These are phyloP conservation scores for Hydra vulgaris DNA, from an alignment of 30 jellyfish, hydroid and myxozoan genomes.

Conservation along the genomic window DNA sequence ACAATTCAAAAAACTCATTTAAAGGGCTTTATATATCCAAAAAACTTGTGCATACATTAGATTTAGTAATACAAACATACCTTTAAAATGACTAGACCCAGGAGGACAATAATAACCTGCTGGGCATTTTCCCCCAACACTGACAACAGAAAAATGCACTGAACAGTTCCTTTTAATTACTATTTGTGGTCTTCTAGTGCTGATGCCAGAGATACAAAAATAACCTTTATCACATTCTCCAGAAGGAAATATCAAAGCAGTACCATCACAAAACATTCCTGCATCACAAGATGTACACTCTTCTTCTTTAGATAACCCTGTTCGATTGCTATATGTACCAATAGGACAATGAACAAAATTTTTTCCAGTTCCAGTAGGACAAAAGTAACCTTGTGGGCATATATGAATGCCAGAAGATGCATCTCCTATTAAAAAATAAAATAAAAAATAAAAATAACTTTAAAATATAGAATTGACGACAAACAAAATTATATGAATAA, in stretches of 20 bases:
- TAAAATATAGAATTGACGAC: not conserved
- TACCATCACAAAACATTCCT: constrained; percentile 51
- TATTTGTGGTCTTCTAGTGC: constrained; percentile 72
- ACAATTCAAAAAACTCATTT: no score
- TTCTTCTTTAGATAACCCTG: constrained; percentile 45
- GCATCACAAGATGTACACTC: constrained; percentile 81
- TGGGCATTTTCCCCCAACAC: constrained; percentile 90
- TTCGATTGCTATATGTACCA: constrained; percentile 70
- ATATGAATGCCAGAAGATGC: constrained; percentile 61
- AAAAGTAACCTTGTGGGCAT: constrained; percentile 80
- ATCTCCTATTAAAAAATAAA: constrained; percentile 28
- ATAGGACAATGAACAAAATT: constrained; percentile 69
- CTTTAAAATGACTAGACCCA: constrained; percentile 50
- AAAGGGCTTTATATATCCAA: no score
- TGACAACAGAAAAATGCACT: constrained; percentile 43
- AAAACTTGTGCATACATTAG: no score
- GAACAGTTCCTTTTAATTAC: constrained; percentile 77
- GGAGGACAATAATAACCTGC: constrained; percentile 61
- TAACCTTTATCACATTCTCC: constrained; percentile 71
- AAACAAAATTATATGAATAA: no score
- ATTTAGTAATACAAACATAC: no score
- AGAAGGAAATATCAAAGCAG: constrained; percentile 42
- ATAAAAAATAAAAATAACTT: not conserved
- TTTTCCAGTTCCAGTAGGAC: constrained; percentile 89
- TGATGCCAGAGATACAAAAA: constrained; percentile 73